Conservation (phyloP, 2,113 vertebrate species). For the Clarias gariepinus region DNA sequence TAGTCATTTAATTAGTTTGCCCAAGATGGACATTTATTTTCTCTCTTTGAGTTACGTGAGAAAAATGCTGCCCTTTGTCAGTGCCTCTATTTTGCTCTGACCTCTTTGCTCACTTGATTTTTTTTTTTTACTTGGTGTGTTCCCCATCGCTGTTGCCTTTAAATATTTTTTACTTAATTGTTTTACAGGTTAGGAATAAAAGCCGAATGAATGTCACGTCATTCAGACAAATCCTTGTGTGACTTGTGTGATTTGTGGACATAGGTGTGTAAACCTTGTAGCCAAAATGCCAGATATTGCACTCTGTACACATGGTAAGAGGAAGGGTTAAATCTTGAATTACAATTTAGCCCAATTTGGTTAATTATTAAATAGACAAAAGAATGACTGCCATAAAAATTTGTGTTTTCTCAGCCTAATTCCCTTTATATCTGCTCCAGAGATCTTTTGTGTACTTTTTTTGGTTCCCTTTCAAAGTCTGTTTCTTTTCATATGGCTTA, state of each 20-base stretch:
- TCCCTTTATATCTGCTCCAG: constrained; percentile 56
- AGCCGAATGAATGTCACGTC: constrained; percentile 45
- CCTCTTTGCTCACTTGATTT: constrained; percentile 4
- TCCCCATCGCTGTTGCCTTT: constrained; percentile 17
- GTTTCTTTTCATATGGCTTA: constrained; percentile 73
- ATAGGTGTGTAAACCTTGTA: neutral
- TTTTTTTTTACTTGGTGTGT: constrained; percentile 20
- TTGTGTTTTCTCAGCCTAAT: constrained; percentile 37
- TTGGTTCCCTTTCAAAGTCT: constrained; percentile 55
- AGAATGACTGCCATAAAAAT: constrained; percentile 17
- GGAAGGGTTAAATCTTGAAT: neutral
- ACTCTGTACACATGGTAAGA: neutral
- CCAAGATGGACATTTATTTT: constrained; percentile 9
- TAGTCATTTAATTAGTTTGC: constrained; percentile 13
- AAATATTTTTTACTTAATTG: constrained; percentile 26
- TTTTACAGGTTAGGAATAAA: constrained; percentile 51
- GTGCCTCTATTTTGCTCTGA: constrained; percentile 32
- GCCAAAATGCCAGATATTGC: neutral
- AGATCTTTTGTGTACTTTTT: constrained; percentile 69
- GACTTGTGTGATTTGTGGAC: constrained; percentile 7
- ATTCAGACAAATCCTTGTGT: constrained; percentile 34
- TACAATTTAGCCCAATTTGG: constrained; percentile 2
- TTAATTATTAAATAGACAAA: neutral
- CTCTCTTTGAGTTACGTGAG: neutral
- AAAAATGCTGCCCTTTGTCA: constrained; percentile 25